Evolutionary conservation across 2,797 vertebrate species (phyloP).

Genomic region (Myotis pilosus): DNA sequence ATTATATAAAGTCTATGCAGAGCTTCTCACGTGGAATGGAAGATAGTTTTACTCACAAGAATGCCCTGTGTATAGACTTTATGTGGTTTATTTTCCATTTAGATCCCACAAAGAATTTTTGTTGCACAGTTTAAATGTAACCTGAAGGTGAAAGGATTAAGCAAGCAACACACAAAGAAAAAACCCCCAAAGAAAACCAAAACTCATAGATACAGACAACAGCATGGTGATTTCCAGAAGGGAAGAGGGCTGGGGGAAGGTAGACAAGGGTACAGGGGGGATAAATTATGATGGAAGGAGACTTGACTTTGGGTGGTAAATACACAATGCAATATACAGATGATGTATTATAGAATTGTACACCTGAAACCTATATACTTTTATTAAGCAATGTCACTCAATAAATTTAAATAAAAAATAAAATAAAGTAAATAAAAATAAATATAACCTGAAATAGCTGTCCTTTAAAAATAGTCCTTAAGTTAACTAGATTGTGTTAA

Average conservation of each 20-base stretch:
- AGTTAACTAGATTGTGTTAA: neutral
- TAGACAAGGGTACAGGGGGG: neutral
- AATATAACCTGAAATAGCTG: neutral
- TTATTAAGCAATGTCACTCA: neutral
- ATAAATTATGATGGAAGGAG: neutral
- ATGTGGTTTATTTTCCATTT: neutral
- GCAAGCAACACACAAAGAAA: neutral
- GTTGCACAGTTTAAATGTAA: constrained; percentile 35
- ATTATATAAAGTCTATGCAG: neutral
- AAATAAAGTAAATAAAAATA: neutral
- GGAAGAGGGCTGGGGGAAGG: neutral
- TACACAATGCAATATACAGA: neutral
- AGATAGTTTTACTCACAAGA: neutral
- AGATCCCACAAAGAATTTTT: constrained; percentile 20
- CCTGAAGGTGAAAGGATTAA: neutral
- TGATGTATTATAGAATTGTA: neutral
- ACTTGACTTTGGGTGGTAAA: neutral
- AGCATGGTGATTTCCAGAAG: neutral
- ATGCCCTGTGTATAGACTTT: neutral
- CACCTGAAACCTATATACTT: neutral
- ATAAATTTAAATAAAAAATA: neutral
- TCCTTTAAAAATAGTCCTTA: constrained; percentile 22
- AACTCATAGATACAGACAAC: neutral
- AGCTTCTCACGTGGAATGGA: neutral
- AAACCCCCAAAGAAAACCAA: no score